Conservation (phyloP, 2,888 invertebrate species). For the Ecliptopera silaceata region DNA sequence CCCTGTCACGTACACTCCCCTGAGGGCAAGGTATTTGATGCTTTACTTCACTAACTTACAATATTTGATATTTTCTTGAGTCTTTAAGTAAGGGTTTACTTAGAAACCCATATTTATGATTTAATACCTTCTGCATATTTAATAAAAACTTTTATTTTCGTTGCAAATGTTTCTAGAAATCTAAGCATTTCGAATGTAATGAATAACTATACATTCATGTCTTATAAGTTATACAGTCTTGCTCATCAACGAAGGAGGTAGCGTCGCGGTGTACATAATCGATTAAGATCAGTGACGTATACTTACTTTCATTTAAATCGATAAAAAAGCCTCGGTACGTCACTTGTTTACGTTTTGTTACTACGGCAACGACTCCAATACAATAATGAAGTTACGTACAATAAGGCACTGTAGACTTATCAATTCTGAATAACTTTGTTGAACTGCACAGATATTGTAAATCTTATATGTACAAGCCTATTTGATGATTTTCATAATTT, state of each 20-base stretch:
- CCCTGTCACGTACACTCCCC: conserved; percentile 46
- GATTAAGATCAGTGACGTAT: conserved; percentile 48
- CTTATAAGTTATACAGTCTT: background rate
- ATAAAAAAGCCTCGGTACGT: conserved; percentile 55
- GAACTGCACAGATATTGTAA: no score
- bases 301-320: conserved; percentile 62
- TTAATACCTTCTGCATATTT: no score
- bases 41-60: conserved; percentile 19
- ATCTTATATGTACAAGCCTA: no score
- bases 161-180: no score
- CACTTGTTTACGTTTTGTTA: conserved; percentile 71
- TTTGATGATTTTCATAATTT: no score
- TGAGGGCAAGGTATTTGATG: conserved; percentile 34
- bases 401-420: conserved; percentile 27
- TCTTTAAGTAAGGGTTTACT: background rate
- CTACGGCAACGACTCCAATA: conserved; percentile 72
- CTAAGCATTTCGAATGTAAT: no score
- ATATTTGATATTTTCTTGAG: conserved; percentile 11
- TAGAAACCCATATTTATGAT: background rate
- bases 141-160: no score
- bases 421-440: conserved; percentile 14
- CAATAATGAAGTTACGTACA: conserved; percentile 42
- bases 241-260: background rate
- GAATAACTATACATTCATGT: no score
- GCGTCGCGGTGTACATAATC: conserved; percentile 11